Percentiles rank a stretch among this genome's conserved stretches.
Conservation (phyloP, 2,113 vertebrate genomes). For the Cynoglossus semilaevis region DNA sequence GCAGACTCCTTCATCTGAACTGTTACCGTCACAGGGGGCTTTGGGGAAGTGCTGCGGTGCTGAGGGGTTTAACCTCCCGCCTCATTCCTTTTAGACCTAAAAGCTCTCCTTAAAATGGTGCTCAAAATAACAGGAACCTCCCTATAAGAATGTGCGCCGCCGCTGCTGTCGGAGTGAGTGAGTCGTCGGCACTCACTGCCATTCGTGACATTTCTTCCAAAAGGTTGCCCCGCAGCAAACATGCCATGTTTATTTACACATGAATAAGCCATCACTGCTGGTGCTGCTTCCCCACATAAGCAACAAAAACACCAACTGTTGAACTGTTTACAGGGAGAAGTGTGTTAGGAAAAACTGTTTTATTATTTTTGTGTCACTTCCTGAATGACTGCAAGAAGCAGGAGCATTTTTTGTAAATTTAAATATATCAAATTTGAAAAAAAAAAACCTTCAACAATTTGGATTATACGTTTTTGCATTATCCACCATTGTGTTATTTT, state of each 20-base stretch:
- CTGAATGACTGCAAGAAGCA: neutral
- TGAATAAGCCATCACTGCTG: slow-evolving; percentile 61
- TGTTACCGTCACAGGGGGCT: slow-evolving; percentile 47
- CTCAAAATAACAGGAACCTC: slow-evolving; percentile 26
- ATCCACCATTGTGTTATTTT: too few relatives aligned
- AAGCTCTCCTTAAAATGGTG: slow-evolving; percentile 5
- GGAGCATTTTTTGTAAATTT: too few relatives aligned
- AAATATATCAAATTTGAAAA: neutral
- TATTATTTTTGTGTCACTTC: slow-evolving; percentile 10
- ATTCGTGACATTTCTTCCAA: slow-evolving; percentile 60
- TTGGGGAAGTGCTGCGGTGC: slow-evolving; percentile 50
- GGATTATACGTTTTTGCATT: too few relatives aligned
- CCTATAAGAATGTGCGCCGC: slow-evolving; percentile 31
- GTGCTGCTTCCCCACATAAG: slow-evolving; percentile 26
- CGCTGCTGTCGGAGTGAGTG: slow-evolving; percentile 46
- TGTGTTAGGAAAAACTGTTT: neutral
- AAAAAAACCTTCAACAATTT: too few relatives aligned
- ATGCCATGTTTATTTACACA: slow-evolving; percentile 63
- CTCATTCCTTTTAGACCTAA: slow-evolving; percentile 33
- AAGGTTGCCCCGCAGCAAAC: slow-evolving; percentile 57
- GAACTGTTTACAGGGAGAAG: slow-evolving; percentile 29
- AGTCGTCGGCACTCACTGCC: slow-evolving; percentile 44
- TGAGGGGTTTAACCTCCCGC: slow-evolving; percentile 38
- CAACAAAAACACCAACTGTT: slow-evolving; percentile 41
- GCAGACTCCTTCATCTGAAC: slow-evolving; percentile 54